phyloP scores from a whole-genome alignment of 2,797 vertebrate genomes.

The Vireo griseus region DNA sequence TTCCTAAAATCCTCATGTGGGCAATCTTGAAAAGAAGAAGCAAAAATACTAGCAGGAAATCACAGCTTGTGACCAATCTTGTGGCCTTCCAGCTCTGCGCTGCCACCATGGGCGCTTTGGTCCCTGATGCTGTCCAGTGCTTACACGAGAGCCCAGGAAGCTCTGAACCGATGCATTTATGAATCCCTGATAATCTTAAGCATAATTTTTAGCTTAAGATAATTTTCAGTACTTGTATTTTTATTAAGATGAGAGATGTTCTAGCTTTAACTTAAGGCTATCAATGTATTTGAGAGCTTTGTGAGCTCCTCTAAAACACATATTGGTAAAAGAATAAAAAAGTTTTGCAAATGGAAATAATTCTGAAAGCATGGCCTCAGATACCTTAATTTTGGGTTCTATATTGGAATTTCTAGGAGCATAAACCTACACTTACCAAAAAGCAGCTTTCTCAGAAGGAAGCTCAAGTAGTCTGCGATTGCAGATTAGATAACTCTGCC shows the following conservation, averaged over 20 bases:
- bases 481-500: neutral
- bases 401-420: neutral
- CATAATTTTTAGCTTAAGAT: neutral
- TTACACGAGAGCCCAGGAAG: neutral
- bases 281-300: neutral
- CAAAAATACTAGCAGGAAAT: neutral
- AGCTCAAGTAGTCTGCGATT: neutral
- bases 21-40: neutral
- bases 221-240: neutral
- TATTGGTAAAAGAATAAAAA: neutral
- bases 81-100: neutral
- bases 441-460: neutral
- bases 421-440: neutral
- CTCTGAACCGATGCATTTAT: neutral
- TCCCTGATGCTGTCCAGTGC: accelerated
- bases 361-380: neutral
- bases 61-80: neutral
- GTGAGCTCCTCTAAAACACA: neutral
- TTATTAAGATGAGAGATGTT: neutral
- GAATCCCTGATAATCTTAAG: neutral
- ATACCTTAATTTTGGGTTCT: neutral
- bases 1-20: neutral
- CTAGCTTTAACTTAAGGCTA: neutral
- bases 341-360: neutral
- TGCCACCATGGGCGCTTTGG: accelerated